A percentile compares a stretch with the other conserved stretches of the same genome.
Conservation (phyloP, 2,113 vertebrate species). For the Lamprotornis superbus region DNA sequence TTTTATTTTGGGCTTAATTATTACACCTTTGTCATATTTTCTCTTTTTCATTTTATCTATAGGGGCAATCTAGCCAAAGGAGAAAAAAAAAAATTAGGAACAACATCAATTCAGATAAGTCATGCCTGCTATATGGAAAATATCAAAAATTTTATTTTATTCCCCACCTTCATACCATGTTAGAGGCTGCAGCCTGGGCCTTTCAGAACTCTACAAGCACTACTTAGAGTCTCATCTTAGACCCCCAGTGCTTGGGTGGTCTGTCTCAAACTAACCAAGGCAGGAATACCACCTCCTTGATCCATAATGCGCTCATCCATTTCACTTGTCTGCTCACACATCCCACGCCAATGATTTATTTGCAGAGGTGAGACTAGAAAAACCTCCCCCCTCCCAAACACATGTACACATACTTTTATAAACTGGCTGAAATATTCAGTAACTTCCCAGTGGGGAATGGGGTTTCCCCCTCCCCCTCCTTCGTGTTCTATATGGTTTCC, state of each 20-base stretch:
- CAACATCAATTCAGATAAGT: not conserved
- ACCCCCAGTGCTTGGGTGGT: constrained; percentile 41
- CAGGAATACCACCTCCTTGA: constrained; percentile 21
- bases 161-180: not conserved
- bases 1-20: not conserved
- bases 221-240: not conserved
- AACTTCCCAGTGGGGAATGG: constrained; percentile 28
- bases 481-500: constrained; percentile 43
- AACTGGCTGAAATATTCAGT: constrained; percentile 49
- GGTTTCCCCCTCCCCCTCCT: not conserved
- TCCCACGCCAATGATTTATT: constrained; percentile 50
- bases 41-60: not conserved
- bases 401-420: constrained; percentile 9
- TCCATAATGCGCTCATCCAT: constrained; percentile 12
- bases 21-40: not conserved
- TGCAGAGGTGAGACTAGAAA: constrained; percentile 1
- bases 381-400: not conserved
- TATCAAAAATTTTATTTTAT: not conserved
- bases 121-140: not conserved
- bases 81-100: not conserved
- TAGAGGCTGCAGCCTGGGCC: not conserved
- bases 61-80: not conserved
- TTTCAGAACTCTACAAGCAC: not conserved
- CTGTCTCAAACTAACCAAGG: not conserved
- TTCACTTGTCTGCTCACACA: constrained; percentile 37